Percentiles rank a stretch among this genome's conserved stretches.
These are phyloP conservation scores for Xiphophorus maculatus DNA, from an alignment of 2,113 vertebrate genomes.

Conservation along the genomic window DNA sequence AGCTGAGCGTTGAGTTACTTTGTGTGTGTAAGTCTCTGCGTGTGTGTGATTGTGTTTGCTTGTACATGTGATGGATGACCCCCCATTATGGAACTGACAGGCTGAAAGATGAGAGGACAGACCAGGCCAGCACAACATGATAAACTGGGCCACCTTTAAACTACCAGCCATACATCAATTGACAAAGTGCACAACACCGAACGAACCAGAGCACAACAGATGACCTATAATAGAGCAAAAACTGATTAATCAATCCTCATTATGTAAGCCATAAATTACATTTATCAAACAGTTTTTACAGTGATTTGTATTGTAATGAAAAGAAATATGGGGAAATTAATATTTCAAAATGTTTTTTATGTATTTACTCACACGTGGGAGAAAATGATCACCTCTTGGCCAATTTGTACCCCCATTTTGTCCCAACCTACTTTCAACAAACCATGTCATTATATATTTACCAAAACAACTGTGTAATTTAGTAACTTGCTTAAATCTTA, in stretches of 20 bases:
- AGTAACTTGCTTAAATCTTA: too few relatives aligned
- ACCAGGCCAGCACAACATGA: conserved; percentile 51
- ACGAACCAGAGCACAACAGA: conserved; percentile 32
- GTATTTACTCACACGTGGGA: not conserved
- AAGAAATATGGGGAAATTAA: not conserved
- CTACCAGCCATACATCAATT: conserved; percentile 60
- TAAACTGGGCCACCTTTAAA: conserved; percentile 64
- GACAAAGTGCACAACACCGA: conserved; percentile 26
- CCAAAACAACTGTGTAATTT: too few relatives aligned
- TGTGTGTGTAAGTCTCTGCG: not conserved
- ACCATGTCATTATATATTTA: too few relatives aligned
- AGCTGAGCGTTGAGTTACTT: conserved; percentile 4
- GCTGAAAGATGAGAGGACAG: conserved; percentile 61
- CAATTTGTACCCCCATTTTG: not conserved
- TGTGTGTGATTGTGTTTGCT: conserved; percentile 14
- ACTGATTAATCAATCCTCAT: conserved; percentile 15
- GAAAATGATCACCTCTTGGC: not conserved
- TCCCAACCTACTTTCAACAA: not conserved
- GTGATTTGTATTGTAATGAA: not conserved
- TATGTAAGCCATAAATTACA: conserved; percentile 22
- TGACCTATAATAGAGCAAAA: conserved; percentile 7
- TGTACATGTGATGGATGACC: conserved; percentile 57
- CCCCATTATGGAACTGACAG: conserved; percentile 61
- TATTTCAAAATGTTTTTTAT: not conserved
- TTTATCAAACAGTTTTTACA: not conserved